Base-by-base conservation (phyloP, 2,797 vertebrate species). In the Diplodus puntazzo region DNA sequence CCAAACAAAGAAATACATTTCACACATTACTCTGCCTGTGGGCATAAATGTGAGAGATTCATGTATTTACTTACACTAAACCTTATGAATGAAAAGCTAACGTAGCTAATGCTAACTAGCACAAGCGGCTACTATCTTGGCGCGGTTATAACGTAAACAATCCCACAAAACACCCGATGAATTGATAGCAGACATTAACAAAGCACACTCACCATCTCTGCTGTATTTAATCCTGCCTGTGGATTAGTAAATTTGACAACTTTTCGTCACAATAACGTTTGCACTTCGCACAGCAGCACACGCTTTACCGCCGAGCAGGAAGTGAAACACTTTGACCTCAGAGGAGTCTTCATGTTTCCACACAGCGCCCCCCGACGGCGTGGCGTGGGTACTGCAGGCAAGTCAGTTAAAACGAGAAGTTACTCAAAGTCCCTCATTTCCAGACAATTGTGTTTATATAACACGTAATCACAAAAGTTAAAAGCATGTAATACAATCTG, bases 271-370 rank as follows among this genome's bases (percentile, higher is more conserved):
- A 76, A 67, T 14, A 82, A 87, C 93, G 91, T 91, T 79, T 9
- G 23, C 30, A n/a, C 46, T 66, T 30, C 25, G 34, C 60, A 34
- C 23, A 68, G 23, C 70, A 81, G 80, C 77, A 87, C 92, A 94
- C 94, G 92, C 90, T 91, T 94, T 93, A 48, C 90, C 93, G 92
- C 93, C 91, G 69, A 80, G n/a, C 92, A 73, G 94, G 93, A 94
- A 94, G 86, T 85, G 25, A 14, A 73, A 54, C 39, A 6, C 60
- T 74, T 16, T 75, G 63, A 83, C 66, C 83, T 74, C 43, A 2
- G 39, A 23, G 0, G 17, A 16, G 27, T 0, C 6, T 5, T 23
- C 13, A 0, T 2, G 7, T 20, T 25, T 75, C 18, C 0, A 0
- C 20, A 11, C 2, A 88, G 21, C 49, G 90, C 81, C 92, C 0